These are phyloP conservation scores for Parnassius mnemosyne DNA, from an alignment of 2,888 invertebrate genomes.

Conservation along the genomic window DNA sequence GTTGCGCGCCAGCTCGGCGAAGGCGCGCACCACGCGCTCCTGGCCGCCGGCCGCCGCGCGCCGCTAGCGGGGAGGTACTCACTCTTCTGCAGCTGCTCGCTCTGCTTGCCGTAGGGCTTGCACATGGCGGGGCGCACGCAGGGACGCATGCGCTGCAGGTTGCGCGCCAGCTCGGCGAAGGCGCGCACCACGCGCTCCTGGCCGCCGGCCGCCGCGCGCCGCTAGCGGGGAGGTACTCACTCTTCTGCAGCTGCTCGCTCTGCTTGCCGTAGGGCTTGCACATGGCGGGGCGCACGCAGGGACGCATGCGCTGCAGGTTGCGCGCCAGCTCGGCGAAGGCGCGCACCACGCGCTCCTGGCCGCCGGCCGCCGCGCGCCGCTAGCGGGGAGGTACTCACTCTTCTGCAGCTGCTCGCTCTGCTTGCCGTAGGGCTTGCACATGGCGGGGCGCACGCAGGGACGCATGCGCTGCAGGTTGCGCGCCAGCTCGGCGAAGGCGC, in stretches of 20 bases:
- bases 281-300: slow-evolving; percentile 93
- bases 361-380: slow-evolving; percentile 79
- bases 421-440: slow-evolving; percentile 95
- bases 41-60: slow-evolving; percentile 86
- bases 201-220: slow-evolving; percentile 82
- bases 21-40: slow-evolving; percentile 92
- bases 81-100: slow-evolving; percentile 94
- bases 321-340: slow-evolving; percentile 93
- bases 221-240: slow-evolving; percentile 58
- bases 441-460: slow-evolving; percentile 91
- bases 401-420: slow-evolving; percentile 94
- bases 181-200: slow-evolving; percentile 93
- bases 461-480: slow-evolving; percentile 94
- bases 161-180: slow-evolving; percentile 92
- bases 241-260: slow-evolving; percentile 93
- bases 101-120: slow-evolving; percentile 94
- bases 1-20: slow-evolving; percentile 92
- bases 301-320: slow-evolving; percentile 93
- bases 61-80: slow-evolving; percentile 33
- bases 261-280: slow-evolving; percentile 95
- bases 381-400: slow-evolving; percentile 72
- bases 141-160: slow-evolving; percentile 93
- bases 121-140: slow-evolving; percentile 94
- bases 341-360: slow-evolving; percentile 92
- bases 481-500: slow-evolving; percentile 92